Evolutionary conservation across 2,888 invertebrate genomes (phyloP).

Genomic region (Biston stratarius): DNA sequence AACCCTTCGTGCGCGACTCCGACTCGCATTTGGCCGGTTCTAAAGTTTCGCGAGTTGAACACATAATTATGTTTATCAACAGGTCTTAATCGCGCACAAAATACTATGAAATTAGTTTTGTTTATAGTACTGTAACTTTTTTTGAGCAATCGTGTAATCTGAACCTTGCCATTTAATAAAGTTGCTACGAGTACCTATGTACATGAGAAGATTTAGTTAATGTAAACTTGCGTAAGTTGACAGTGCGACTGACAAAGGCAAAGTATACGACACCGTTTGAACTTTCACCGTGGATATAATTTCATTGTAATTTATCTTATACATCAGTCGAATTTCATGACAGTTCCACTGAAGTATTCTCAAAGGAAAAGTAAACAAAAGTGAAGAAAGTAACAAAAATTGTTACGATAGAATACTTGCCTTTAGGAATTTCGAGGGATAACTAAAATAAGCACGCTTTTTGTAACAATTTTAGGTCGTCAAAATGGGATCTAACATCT

Average conservation of each 20-base stretch:
- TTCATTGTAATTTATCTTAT: not conserved
- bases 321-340: not conserved
- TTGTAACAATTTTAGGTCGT: not conserved
- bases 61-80: no score
- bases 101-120: no score
- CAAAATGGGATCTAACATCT: constrained; percentile 5
- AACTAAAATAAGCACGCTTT: not conserved
- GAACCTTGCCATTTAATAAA: no score
- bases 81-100: no score
- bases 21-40: no score
- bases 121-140: no score
- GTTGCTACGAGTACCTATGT: no score
- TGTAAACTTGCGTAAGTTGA: not conserved
- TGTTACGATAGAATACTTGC: not conserved
- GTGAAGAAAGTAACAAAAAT: not conserved
- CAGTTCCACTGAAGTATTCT: not conserved
- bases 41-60: no score
- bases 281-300: not conserved
- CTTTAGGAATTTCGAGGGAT: not conserved
- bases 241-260: constrained; percentile 1
- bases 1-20: no score
- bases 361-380: constrained; percentile 9
- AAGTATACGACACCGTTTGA: not conserved
- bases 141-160: no score
- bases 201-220: not conserved